Base-by-base conservation (phyloP, 2,113 vertebrate species). In the Pterocles burchelli region DNA sequence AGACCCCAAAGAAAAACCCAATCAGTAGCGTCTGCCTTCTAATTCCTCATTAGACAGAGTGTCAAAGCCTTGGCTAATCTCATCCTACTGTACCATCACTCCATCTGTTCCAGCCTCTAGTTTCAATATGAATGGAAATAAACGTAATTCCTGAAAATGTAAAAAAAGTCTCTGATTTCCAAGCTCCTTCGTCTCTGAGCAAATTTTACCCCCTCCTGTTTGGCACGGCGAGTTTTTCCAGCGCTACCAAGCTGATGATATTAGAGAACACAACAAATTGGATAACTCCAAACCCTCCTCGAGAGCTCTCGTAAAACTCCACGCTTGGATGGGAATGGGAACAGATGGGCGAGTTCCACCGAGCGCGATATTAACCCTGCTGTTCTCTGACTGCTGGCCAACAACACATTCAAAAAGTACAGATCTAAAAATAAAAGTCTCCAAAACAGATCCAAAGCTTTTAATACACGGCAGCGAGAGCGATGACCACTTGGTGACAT, bases 261-360 rank as follows among this genome's bases (percentile, higher is more conserved):
- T 96, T 80, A 93, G 87, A 94, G 94, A 96, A 80, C 54, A 75
- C 89, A 91, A 96, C 96, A 97, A 96, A 97, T 68, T 72, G 34
- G 94, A 95, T 96, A 97, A 95, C 95, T 78, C 91, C 5, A 82
- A 91, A 79, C 77, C 82, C 96, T 97, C 97, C 97, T 96, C 62
- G 96, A 89, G 97, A 95, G 96, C 85, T 71, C 95, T 97, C 36
- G 34, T 95, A 78, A 91, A 97, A 86, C 93, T 92, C 96, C 94
- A 90, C 38, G 97, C 94, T 91, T 97, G 96, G 97, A 66, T 94
- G 96, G 95, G 81, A 97, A 96, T 61, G 49, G 95, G 97, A 98
- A 94, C 97, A 98, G 98, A 98, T 97, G 97, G 97, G 86, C 71
- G 71, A 97, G 96, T 92, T 97, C 94, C 93, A 93, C 96, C 96